Evolutionary conservation across 1,140 invertebrate species (phyloP).

Genomic region (Andrena cerasifolii): DNA sequence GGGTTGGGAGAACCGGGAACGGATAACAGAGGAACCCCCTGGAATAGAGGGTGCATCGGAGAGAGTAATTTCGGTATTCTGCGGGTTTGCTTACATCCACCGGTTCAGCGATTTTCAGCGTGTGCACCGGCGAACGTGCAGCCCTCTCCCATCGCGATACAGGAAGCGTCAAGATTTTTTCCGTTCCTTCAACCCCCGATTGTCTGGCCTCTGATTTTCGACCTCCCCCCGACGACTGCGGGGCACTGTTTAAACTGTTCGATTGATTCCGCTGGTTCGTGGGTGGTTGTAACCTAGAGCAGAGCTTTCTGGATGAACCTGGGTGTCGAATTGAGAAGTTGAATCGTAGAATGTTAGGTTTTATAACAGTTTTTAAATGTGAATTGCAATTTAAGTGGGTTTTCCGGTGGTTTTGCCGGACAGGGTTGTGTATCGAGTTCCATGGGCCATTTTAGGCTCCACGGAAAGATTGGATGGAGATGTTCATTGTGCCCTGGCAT

Average conservation of each 20-base stretch:
- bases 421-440: too few relatives aligned
- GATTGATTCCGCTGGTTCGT: too few relatives aligned
- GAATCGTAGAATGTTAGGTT: too few relatives aligned
- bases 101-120: slow-evolving; percentile 74
- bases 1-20: slow-evolving; percentile 68
- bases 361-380: too few relatives aligned
- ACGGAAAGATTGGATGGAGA: neutral
- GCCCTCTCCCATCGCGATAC: slow-evolving; percentile 24
- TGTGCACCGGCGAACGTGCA: slow-evolving; percentile 55
- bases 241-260: too few relatives aligned
- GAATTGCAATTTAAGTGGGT: too few relatives aligned
- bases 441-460: too few relatives aligned
- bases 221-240: too few relatives aligned
- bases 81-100: slow-evolving; percentile 80
- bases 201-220: neutral
- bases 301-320: too few relatives aligned
- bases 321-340: too few relatives aligned
- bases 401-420: too few relatives aligned
- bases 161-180: slow-evolving; percentile 28
- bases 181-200: slow-evolving; percentile 28
- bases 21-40: slow-evolving; percentile 69
- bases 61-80: slow-evolving; percentile 80
- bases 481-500: neutral
- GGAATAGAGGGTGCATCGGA: slow-evolving; percentile 76
- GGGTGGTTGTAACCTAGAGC: too few relatives aligned